Conservation (phyloP, 2,888 invertebrate species). For the Caenorhabditis doughertyi region DNA sequence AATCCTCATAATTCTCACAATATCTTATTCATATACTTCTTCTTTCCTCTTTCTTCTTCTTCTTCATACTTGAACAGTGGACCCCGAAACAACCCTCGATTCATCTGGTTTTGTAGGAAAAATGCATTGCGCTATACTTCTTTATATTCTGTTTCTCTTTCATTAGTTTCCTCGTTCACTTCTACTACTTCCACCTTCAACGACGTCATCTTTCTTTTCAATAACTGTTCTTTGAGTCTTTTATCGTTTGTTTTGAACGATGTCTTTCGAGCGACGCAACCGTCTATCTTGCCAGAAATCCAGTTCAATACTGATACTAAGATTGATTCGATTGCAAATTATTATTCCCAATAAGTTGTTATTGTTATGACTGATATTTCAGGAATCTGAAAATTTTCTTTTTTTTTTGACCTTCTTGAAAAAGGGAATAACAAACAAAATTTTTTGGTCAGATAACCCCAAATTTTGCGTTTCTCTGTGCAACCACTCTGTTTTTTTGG, state of each 20-base stretch:
- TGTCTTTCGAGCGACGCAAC: slow-evolving; percentile 9
- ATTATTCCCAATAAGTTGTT: neutral
- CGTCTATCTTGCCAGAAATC: slow-evolving; percentile 8
- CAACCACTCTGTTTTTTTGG: too few relatives aligned
- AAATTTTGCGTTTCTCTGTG: too few relatives aligned
- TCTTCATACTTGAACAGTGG: slow-evolving; percentile 37
- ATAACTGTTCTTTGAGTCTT: slow-evolving; percentile 49
- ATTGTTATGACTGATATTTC: too few relatives aligned
- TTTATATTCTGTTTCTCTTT: slow-evolving; percentile 20
- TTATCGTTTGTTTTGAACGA: slow-evolving; percentile 32
- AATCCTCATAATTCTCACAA: slow-evolving; percentile 40
- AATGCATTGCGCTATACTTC: slow-evolving; percentile 41
- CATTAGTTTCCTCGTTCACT: slow-evolving; percentile 26
- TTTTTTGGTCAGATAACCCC: too few relatives aligned
- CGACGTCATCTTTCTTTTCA: slow-evolving; percentile 1
- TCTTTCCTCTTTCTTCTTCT: slow-evolving; percentile 22
- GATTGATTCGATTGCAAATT: neutral
- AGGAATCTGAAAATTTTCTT: neutral
- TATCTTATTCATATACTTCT: slow-evolving; percentile 42
- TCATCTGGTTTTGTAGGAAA: slow-evolving; percentile 58
- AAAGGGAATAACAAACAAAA: too few relatives aligned
- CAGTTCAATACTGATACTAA: slow-evolving; percentile 16
- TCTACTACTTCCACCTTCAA: slow-evolving; percentile 17
- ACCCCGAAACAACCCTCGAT: slow-evolving; percentile 17
- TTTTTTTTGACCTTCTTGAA: too few relatives aligned